A percentile compares a stretch with the other conserved stretches of the same genome.
Conservation (phyloP, 64 coral and sea anemone species). For the Astreopora myriophthalma region DNA sequence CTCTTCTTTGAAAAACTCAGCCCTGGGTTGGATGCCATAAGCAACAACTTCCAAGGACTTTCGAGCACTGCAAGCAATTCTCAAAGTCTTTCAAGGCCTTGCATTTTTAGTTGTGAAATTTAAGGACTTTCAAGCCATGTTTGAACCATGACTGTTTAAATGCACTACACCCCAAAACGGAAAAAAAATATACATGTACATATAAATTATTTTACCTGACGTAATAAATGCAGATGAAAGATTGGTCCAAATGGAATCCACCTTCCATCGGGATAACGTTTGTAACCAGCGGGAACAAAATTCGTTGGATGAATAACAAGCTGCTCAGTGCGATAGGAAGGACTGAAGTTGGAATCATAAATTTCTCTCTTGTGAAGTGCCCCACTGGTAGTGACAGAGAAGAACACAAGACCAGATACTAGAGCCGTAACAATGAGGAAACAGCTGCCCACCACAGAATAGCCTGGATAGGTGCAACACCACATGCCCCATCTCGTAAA, state of each 20-base stretch:
- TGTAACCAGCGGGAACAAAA: constrained; percentile 49
- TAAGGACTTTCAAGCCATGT: too few relatives aligned
- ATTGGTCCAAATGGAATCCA: constrained; percentile 88
- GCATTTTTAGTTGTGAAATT: too few relatives aligned
- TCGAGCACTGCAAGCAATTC: too few relatives aligned
- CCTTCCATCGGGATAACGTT: constrained; percentile 50
- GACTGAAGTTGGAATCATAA: constrained; percentile 82
- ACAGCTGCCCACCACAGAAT: constrained; percentile 47
- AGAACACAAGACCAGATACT: constrained; percentile 54
- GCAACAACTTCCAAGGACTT: too few relatives aligned
- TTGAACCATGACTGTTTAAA: too few relatives aligned
- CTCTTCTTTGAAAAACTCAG: too few relatives aligned
- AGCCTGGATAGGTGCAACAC: constrained; percentile 73
- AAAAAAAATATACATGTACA: too few relatives aligned
- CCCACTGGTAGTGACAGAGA: constrained; percentile 71
- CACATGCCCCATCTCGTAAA: constrained; percentile 84
- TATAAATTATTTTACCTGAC: too few relatives aligned
- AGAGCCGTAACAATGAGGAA: constrained; percentile 45
- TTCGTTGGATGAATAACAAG: constrained; percentile 77
- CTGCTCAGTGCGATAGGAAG: constrained; percentile 95
- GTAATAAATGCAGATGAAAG: constrained; percentile 79
- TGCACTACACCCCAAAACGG: too few relatives aligned
- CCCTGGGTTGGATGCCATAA: too few relatives aligned
- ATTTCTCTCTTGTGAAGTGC: constrained; percentile 80
- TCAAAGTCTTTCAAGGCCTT: too few relatives aligned